Evolutionary conservation across 2,113 vertebrate genomes (phyloP), one percentile per base, ranked within the genome.

Genomic region (Morone chrysops): DNA sequence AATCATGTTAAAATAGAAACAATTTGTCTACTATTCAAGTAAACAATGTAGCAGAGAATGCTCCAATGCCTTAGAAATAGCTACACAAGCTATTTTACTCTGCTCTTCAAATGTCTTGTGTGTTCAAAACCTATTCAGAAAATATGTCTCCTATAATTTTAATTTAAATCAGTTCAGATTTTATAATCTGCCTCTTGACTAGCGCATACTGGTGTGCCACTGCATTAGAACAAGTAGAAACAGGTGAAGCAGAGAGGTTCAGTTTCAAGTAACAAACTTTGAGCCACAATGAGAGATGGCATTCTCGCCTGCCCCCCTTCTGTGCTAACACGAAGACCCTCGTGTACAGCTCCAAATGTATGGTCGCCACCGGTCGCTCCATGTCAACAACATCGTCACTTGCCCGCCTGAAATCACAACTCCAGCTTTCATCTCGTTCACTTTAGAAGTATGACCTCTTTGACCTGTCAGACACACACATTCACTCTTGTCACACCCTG

Each of bases 361-460:
- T 41, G 36, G 43, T 69, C 17, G 13, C 66, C 45, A 61, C 25
- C 56, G 10, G 50, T 72, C 40, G 31, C 59, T 83, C 20, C 38
- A 57, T 48, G 75, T 83, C 82, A 70, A 47, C 63, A 48, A 4
- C 25, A 22, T 79, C 25, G 68, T 71, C 85, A 69, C 76, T 73
- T 51, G 63, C 80, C 54, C n/a, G 69, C 60, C 63, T 68, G 60
- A 79, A 56, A 79, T 74, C 48, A 5, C 66, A 78, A 56, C 59
- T 70, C n/a, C 12, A 56, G 50, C 82, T 91, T 90, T 90, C 86
- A 87, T 90, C 81, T 84, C 8, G 43, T 65, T 67, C 80, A 66
- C 81, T 88, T 90, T 76, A 84, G 77, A 31, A 83, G 73, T 25
- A 2, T 62, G 18, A 12, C 82, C 73, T 66, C 54, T 74, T 54